A percentile compares a stretch with the other conserved stretches of the same genome.
Evolutionary conservation across 2,888 invertebrate species (phyloP).

Genomic region (Ptychoptera albimana): DNA sequence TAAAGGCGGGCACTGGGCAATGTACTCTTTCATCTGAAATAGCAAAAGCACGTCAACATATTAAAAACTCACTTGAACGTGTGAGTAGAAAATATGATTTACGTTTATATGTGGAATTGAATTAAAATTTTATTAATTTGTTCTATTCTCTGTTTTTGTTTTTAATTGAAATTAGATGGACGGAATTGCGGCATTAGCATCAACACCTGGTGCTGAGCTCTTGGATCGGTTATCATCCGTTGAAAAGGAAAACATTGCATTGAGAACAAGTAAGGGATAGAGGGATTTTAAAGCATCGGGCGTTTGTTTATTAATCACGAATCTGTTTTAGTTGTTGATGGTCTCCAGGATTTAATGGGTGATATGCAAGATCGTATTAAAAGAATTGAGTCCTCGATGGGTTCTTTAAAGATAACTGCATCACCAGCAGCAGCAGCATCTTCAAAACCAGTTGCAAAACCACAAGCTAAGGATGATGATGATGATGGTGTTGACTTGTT

Average conservation of each 20-base stretch:
- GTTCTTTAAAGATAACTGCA: conserved; percentile 8
- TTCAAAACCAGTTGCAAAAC: conserved; percentile 14
- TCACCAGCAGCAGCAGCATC: conserved; percentile 12
- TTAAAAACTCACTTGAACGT: conserved; percentile 57
- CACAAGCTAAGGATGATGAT: conserved; percentile 32
- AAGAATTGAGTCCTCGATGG: conserved; percentile 17
- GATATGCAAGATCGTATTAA: conserved; percentile 25
- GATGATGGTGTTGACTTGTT: conserved; percentile 70
- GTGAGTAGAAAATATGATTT: conserved; percentile 34
- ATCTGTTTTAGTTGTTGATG: conserved; percentile 19
- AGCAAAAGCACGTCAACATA: conserved; percentile 72
- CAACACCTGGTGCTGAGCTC: conserved; percentile 39
- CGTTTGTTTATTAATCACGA: conserved; percentile 7
- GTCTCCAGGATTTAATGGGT: conserved; percentile 21
- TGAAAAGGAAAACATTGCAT: conserved; percentile 38
- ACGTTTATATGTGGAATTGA: conserved; percentile 2
- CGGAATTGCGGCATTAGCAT: conserved; percentile 40
- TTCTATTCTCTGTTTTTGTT: conserved; percentile 15
- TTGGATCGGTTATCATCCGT: conserved; percentile 36
- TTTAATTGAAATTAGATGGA: conserved; percentile 37
- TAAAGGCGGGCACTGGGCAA: conserved; percentile 12
- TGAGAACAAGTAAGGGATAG: conserved; percentile 28
- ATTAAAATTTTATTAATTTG: conserved; percentile 1
- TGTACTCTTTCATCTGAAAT: conserved; percentile 68
- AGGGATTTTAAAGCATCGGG: neutral